These are phyloP conservation scores for Ophiothrix spiculata DNA, from an alignment of 35 echinoderm and acorn worm species.

Conservation along the genomic window DNA sequence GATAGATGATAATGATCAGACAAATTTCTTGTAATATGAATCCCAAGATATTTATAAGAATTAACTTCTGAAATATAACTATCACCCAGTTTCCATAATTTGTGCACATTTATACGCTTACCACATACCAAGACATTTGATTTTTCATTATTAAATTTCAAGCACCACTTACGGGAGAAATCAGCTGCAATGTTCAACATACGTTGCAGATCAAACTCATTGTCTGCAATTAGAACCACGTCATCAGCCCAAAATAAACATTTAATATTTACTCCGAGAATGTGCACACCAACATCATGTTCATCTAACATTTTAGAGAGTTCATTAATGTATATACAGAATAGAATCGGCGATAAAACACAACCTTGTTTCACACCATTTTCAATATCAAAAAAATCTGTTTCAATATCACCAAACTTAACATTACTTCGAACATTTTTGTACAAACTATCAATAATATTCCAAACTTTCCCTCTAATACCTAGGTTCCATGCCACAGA, in stretches of 20 bases:
- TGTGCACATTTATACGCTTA: too few relatives aligned
- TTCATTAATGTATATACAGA: constrained; percentile 20
- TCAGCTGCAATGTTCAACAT: too few relatives aligned
- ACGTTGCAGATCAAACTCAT: neutral
- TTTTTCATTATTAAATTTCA: too few relatives aligned
- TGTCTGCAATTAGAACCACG: neutral
- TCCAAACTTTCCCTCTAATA: constrained; percentile 11
- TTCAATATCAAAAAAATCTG: constrained; percentile 10
- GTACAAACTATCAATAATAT: neutral
- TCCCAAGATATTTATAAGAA: too few relatives aligned
- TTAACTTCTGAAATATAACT: too few relatives aligned
- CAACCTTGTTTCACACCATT: neutral
- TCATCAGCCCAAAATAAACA: constrained; percentile 1
- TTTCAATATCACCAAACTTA: constrained; percentile 4
- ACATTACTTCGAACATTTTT: constrained; percentile 17
- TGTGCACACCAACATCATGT: neutral
- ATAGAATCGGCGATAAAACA: neutral
- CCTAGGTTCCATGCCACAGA: neutral
- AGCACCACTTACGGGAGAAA: too few relatives aligned
- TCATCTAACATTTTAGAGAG: neutral
- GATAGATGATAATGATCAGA: too few relatives aligned
- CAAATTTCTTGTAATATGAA: too few relatives aligned
- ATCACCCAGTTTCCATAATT: too few relatives aligned
- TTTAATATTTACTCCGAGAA: neutral
- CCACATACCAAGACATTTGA: too few relatives aligned